Evolutionary conservation across 2,888 invertebrate genomes (phyloP).

Genomic region (Operophtera brumata): DNA sequence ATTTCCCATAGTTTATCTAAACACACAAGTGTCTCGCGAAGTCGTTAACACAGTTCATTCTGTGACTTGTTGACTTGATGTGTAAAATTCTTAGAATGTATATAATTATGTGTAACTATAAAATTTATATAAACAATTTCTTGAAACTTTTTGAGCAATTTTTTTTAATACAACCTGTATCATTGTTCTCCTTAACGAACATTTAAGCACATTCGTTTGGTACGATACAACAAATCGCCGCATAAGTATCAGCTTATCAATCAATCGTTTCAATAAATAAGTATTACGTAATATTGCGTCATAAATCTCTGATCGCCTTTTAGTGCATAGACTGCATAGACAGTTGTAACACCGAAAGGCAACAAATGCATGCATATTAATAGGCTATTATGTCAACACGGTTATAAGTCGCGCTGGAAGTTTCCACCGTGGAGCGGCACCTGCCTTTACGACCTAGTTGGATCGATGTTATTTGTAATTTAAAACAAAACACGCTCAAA

Average conservation of each 20-base stretch:
- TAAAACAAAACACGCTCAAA: no score
- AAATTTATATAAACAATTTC: neutral
- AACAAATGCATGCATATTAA: neutral
- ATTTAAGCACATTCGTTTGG: neutral
- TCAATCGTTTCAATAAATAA: neutral
- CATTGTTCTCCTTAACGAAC: neutral
- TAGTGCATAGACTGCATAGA: neutral
- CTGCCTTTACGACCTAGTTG: neutral
- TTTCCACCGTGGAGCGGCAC: neutral
- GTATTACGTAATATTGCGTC: neutral
- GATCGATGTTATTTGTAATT: neutral
- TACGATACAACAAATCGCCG: neutral
- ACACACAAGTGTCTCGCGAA: neutral
- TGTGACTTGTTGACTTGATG: no score
- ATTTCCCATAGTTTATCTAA: neutral
- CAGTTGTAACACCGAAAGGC: neutral
- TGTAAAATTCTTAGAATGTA: conserved; percentile 1
- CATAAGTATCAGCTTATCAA: neutral
- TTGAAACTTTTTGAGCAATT: neutral
- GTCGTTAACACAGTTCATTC: neutral
- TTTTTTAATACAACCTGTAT: no score
- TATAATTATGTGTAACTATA: neutral
- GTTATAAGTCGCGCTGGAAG: neutral
- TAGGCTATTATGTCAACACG: neutral
- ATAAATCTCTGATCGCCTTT: neutral